phyloP scores from a whole-genome alignment of 2,888 invertebrate species.

The Metellina segmentata region DNA sequence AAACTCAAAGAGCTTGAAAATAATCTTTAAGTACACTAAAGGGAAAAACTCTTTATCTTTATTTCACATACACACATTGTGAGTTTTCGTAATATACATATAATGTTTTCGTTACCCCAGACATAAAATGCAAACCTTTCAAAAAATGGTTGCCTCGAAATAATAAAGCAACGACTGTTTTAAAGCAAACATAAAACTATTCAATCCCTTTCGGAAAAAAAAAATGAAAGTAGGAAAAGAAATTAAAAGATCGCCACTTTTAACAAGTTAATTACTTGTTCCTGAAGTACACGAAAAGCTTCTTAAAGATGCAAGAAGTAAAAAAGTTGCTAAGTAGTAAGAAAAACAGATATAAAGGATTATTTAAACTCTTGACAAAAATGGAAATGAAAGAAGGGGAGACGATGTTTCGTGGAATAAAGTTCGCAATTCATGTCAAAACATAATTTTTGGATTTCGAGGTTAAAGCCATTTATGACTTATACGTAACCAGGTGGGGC shows the following conservation, averaged over 20 bases:
- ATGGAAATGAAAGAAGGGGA: not conserved
- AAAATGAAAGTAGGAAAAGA: not conserved
- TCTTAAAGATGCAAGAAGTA: not conserved
- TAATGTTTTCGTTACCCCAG: too few relatives aligned
- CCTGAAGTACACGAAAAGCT: not conserved
- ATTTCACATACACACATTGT: too few relatives aligned
- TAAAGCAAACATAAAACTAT: not conserved
- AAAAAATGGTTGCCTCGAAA: not conserved
- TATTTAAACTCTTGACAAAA: not conserved
- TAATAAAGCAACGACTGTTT: not conserved
- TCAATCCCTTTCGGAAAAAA: not conserved
- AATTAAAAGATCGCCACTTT: not conserved
- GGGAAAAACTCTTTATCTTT: too few relatives aligned
- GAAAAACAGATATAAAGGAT: not conserved
- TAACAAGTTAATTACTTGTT: not conserved
- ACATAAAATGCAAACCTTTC: not conserved
- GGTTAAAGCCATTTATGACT: not conserved
- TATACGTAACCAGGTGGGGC: too few relatives aligned
- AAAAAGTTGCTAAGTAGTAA: not conserved
- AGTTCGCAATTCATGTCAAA: not conserved
- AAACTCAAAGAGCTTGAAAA: too few relatives aligned
- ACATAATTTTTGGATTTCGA: not conserved
- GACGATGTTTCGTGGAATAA: not conserved
- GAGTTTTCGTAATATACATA: too few relatives aligned
- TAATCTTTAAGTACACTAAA: too few relatives aligned